Conservation (phyloP, 2,888 invertebrate genomes). For the Chrysopilus asiliformis region DNA sequence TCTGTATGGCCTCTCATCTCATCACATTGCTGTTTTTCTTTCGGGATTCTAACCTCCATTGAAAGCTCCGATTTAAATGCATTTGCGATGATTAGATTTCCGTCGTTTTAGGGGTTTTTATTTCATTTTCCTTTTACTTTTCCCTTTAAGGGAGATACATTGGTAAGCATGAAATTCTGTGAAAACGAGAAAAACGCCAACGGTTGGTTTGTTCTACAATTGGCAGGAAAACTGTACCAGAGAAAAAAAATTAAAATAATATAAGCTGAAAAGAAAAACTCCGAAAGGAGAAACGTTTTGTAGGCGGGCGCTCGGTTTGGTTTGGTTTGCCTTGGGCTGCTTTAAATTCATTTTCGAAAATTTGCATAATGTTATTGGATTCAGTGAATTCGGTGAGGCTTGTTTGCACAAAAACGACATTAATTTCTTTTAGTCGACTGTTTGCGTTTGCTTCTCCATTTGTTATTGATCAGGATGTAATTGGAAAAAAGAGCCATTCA, state of each 20-base stretch:
- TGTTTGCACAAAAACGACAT: conserved; percentile 8
- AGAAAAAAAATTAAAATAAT: neutral
- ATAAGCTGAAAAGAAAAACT: neutral
- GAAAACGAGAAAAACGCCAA: too few species aligned
- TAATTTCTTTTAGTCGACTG: neutral
- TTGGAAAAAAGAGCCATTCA: too few species aligned
- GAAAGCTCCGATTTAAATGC: conserved; percentile 12
- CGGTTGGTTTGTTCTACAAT: too few species aligned
- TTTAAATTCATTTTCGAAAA: conserved; percentile 12
- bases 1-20: neutral
- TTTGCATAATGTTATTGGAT: conserved; percentile 15
- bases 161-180: too few species aligned
- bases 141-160: neutral
- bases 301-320: too few species aligned
- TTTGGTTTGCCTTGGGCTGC: conserved; percentile 7
- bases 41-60: neutral
- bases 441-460: too few species aligned
- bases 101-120: conserved; percentile 2
- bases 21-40: neutral
- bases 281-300: neutral
- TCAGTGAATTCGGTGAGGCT: conserved; percentile 5
- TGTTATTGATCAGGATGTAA: too few species aligned
- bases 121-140: neutral
- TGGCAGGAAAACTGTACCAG: neutral
- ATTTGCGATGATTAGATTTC: conserved; percentile 12